Evolutionary conservation across 2,888 invertebrate species (phyloP).

Genomic region (Asteroscopus sphinx): DNA sequence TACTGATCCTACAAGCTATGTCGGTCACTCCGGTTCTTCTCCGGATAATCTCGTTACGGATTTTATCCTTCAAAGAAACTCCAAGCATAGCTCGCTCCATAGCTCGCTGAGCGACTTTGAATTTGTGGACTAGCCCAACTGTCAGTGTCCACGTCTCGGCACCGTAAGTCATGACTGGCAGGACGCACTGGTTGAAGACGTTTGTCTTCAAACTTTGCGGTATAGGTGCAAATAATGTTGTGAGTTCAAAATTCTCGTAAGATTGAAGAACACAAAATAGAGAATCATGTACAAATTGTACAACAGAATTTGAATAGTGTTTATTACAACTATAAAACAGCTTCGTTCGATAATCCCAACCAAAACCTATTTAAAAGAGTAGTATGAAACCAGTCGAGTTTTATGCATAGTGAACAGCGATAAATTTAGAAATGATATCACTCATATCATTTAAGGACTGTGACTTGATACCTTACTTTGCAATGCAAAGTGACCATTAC

Average conservation of each 20-base stretch:
- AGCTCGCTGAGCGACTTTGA: too few relatives aligned
- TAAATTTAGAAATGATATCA: constrained; percentile 48
- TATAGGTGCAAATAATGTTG: constrained; percentile 15
- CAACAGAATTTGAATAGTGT: constrained; percentile 4
- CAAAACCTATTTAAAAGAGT: constrained; percentile 24
- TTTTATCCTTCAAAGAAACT: too few relatives aligned
- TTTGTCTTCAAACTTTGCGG: too few relatives aligned
- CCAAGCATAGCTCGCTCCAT: too few relatives aligned
- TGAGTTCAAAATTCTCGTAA: constrained; percentile 2
- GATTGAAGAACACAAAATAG: constrained; percentile 2
- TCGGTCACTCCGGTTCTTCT: too few relatives aligned
- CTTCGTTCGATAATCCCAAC: background rate
- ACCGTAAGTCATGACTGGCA: too few relatives aligned
- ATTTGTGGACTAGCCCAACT: too few relatives aligned
- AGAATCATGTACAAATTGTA: background rate
- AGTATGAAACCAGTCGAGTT: constrained; percentile 15
- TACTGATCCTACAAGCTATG: too few relatives aligned
- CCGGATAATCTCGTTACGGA: too few relatives aligned
- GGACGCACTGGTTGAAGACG: too few relatives aligned
- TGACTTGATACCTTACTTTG: constrained; percentile 37
- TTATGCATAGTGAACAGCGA: constrained; percentile 18
- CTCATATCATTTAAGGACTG: constrained; percentile 30
- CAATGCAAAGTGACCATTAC: constrained; percentile 36
- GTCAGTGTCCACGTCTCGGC: too few relatives aligned
- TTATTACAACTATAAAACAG: background rate